A percentile compares a stretch with the other conserved stretches of the same genome.
Conservation (phyloP, 2,888 invertebrate genomes). For the Conistra vaccinii region DNA sequence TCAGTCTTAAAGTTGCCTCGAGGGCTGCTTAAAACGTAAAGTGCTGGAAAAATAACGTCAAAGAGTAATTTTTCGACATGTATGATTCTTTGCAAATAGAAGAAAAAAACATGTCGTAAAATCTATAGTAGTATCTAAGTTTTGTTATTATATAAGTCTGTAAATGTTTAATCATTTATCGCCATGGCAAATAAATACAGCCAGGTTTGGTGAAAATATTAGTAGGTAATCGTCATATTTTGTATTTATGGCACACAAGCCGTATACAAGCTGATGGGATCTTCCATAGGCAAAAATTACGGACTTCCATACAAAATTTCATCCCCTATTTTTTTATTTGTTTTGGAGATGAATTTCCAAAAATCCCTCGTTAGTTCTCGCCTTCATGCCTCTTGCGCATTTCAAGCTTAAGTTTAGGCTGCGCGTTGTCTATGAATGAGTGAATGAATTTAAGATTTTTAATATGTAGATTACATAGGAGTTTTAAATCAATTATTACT, state of each 20-base stretch:
- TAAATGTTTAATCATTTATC: not conserved
- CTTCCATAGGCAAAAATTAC: not conserved
- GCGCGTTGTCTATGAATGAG: too few species aligned
- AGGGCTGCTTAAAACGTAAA: slow-evolving; percentile 15
- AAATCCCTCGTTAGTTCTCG: too few species aligned
- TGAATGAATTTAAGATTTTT: too few species aligned
- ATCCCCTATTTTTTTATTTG: too few species aligned
- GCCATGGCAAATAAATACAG: too few species aligned
- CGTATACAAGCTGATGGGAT: not conserved
- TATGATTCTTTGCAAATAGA: slow-evolving; percentile 5
- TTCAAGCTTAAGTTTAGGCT: too few species aligned
- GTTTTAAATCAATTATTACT: too few species aligned
- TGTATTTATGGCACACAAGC: not conserved
- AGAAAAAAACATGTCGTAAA: not conserved
- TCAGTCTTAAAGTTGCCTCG: not conserved
- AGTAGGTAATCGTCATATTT: too few species aligned
- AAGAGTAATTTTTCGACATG: slow-evolving; percentile 1
- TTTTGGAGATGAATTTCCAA: too few species aligned
- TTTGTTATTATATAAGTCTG: not conserved
- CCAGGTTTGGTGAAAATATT: not conserved
- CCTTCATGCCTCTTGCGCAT: too few species aligned
- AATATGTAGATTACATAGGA: too few species aligned
- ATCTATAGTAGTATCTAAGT: too few species aligned
- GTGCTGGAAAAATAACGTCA: slow-evolving; percentile 18
- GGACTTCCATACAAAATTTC: not conserved